phyloP scores from a whole-genome alignment of 30 jellyfish, hydroid and myxozoan genomes.

The Phacellophora camtschatica region DNA sequence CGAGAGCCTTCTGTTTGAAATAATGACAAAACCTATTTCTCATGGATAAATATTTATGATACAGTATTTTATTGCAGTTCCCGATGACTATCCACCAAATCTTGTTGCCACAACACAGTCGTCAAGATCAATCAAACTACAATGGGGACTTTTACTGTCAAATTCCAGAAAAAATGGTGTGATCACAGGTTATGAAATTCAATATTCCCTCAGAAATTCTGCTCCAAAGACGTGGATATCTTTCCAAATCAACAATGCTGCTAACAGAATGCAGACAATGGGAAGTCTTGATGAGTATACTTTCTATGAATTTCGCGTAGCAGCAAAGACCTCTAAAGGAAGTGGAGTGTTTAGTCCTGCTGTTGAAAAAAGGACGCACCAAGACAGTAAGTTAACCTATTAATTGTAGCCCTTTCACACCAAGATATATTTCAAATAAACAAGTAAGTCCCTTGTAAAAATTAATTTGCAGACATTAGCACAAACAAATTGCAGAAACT shows the following conservation, averaged over 20 bases:
- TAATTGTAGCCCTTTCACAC: too few species aligned
- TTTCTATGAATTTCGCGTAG: constrained; percentile 8
- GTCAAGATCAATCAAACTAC: neutral
- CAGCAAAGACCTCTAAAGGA: constrained; percentile 52
- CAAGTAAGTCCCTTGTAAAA: too few species aligned
- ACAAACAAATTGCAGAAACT: too few species aligned
- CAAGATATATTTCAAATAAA: too few species aligned
- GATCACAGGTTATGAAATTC: neutral
- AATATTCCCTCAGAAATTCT: neutral
- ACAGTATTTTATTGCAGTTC: neutral
- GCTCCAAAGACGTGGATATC: constrained; percentile 3
- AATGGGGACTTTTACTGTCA: neutral
- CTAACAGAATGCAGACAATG: neutral
- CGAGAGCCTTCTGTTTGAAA: too few species aligned
- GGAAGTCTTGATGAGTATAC: neutral
- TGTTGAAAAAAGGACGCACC: constrained; percentile 3
- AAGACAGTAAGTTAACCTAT: constrained; percentile 37
- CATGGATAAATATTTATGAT: too few species aligned
- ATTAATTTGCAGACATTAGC: too few species aligned
- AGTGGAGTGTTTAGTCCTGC: constrained; percentile 24
- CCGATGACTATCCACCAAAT: neutral
- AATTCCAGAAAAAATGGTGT: neutral
- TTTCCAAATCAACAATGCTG: neutral
- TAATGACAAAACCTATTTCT: too few species aligned
- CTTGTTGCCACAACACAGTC: neutral